Percentiles rank a stretch among this genome's conserved stretches.
Conservation (phyloP, 1,140 invertebrate genomes). For the fruit fly (Drosophila melanogaster) region DNA sequence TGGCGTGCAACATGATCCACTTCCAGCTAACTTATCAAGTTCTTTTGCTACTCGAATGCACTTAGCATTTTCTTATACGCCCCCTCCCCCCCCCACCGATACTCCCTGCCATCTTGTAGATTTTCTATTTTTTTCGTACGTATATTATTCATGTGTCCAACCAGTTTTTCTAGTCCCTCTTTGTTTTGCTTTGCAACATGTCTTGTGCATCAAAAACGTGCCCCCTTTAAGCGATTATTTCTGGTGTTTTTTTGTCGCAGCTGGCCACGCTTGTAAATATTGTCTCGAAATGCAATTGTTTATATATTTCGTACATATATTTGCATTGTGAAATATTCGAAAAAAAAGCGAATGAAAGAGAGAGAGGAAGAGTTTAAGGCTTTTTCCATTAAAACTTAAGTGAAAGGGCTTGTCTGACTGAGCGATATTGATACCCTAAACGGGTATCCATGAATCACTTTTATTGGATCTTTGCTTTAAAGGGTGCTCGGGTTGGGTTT, state of each 20-base stretch:
- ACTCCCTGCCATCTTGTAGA: slow-evolving; percentile 3
- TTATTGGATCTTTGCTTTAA: slow-evolving; percentile 6
- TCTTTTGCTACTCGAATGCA: slow-evolving; percentile 27
- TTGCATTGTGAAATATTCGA: slow-evolving; percentile 10
- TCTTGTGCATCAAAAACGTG: slow-evolving; percentile 58
- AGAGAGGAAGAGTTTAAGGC: slow-evolving; percentile 25
- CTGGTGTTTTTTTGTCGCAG: slow-evolving; percentile 29
- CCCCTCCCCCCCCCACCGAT: slow-evolving; percentile 8
- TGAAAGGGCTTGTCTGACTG: slow-evolving; percentile 37
- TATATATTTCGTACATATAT: slow-evolving; percentile 25
- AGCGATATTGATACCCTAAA: slow-evolving; percentile 28
- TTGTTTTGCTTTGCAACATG: slow-evolving; percentile 40
- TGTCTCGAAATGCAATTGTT: slow-evolving; percentile 44
- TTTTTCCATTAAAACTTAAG: slow-evolving; percentile 33
- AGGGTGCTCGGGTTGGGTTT: slow-evolving; percentile 27
- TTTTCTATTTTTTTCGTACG: slow-evolving; percentile 11
- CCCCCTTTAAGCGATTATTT: slow-evolving; percentile 46
- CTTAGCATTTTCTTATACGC: slow-evolving; percentile 10
- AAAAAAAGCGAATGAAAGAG: slow-evolving; percentile 19
- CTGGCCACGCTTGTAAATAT: slow-evolving; percentile 40
- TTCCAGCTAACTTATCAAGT: slow-evolving; percentile 21
- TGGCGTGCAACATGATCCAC: slow-evolving; percentile 47
- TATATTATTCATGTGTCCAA: slow-evolving; percentile 41
- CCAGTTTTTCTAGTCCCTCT: slow-evolving; percentile 73
- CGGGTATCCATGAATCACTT: slow-evolving; percentile 31